Base-by-base conservation (phyloP, 2,888 invertebrate species). In the Orthosia gothica region DNA sequence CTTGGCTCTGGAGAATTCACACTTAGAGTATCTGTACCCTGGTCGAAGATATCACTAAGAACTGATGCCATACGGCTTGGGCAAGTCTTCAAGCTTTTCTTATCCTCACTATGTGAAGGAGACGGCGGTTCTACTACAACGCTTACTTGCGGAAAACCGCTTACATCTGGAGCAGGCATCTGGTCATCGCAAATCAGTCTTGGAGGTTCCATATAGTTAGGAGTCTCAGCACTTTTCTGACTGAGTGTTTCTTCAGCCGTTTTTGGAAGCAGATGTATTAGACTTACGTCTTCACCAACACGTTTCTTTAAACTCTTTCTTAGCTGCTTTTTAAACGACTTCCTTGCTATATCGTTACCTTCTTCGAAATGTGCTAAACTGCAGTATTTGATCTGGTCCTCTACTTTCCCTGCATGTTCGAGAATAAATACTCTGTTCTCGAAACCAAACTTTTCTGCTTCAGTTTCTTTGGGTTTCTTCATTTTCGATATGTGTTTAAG, bases 291-390 rank as follows among this genome's bases (percentile, higher is more conserved):
- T 32, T 96, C 95, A 1, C 83, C 81, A 1, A 90, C 87, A 23
- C 93, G 92, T 67, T 97, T 97, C 82, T 96, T 96, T 5, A 95
- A 87, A 82, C 96, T 97, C 73, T 94, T 96, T 58, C 92, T 92
- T 9, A 95, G 76, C 18, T 95, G 94, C 78, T 96, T 96, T 88
- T 97, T 98, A 91, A 98, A 98, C 4, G 98, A 98, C 91, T 97
- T 97, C 63, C 98, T 97, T 0, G 98, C 98, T 78, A 98, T 98
- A 91, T 98, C 98, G 92, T 97, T 98, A 26, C 98, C 98, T 94
- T 98, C 98, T 76, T 98, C 98, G 89, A 98, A 98, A 85, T 98
- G 98, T 1, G 98, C 98, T 88, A 98, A 94, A 89, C 98, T 98
- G 92, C 98, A 98, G 89, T 97, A 98, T 83, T 97, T 98, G 62